phyloP scores from a whole-genome alignment of 2,888 invertebrate species.

The Macrosiphum euphorbiae region DNA sequence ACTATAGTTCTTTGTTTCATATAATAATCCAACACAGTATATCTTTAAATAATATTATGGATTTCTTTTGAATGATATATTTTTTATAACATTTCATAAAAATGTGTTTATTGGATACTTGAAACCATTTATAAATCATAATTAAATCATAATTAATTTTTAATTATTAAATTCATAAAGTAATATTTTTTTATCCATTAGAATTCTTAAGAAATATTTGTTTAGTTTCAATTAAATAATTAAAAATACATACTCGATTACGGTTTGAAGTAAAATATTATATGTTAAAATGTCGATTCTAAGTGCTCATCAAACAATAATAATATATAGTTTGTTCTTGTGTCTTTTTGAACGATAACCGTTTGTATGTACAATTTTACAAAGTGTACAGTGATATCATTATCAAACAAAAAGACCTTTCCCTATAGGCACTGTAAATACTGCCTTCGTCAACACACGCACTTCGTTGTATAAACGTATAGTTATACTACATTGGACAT shows the following conservation, averaged over 20 bases:
- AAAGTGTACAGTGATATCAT: neutral
- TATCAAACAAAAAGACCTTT: neutral
- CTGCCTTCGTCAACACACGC: neutral
- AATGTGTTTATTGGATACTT: neutral
- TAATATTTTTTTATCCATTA: neutral
- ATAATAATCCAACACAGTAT: neutral
- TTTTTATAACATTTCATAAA: neutral
- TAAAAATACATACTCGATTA: neutral
- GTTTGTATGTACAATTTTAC: neutral
- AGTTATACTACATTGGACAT: neutral
- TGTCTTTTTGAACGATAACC: neutral
- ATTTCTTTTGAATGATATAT: neutral
- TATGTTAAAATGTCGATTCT: neutral
- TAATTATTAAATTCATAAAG: too few species aligned
- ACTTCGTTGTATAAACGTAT: neutral
- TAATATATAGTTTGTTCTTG: neutral
- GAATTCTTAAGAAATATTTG: neutral
- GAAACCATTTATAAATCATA: neutral
- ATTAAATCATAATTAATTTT: too few species aligned
- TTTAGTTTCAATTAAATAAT: neutral
- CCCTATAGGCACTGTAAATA: neutral
- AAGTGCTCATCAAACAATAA: neutral
- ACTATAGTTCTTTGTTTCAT: neutral
- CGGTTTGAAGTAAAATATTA: neutral
- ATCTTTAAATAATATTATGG: neutral